A percentile compares a stretch with the other conserved stretches of the same genome.
These are phyloP conservation scores for Sebastes schlegelii DNA, from an alignment of 2,113 vertebrate species.

Conservation along the genomic window DNA sequence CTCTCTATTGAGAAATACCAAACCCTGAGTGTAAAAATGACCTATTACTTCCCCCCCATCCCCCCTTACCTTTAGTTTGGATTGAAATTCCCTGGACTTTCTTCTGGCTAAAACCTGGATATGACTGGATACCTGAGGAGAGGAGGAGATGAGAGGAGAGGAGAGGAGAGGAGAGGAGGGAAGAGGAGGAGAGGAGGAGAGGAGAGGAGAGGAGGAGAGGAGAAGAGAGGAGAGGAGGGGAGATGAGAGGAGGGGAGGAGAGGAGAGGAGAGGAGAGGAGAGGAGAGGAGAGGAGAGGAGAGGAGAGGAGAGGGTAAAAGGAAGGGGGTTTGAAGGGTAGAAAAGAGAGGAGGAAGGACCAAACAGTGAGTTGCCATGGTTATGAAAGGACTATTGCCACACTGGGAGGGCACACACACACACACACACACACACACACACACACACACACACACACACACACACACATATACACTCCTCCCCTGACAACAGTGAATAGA, in stretches of 20 bases:
- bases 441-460: constrained; percentile 52
- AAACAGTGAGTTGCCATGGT: constrained; percentile 98
- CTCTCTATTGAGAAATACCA: no score
- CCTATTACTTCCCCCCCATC: constrained; percentile 35
- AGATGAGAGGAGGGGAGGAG: not conserved
- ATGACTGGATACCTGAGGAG: constrained; percentile 99
- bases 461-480: constrained; percentile 48
- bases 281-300: constrained; percentile 75
- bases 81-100: constrained; percentile 99
- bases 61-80: constrained; percentile 95
- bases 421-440: constrained; percentile 28
- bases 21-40: not conserved
- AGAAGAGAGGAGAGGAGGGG: not conserved
- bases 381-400: constrained; percentile 95
- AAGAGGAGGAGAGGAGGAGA: not conserved
- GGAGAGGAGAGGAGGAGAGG: not conserved
- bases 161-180: constrained; percentile 70
- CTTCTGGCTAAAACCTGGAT: constrained; percentile 99
- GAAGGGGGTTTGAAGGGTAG: constrained; percentile 30
- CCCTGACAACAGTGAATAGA: constrained; percentile 87
- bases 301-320: constrained; percentile 71
- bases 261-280: constrained; percentile 72
- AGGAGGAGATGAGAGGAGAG: constrained; percentile 73
- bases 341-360: constrained; percentile 74
- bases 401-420: constrained; percentile 80